Percentiles rank a stretch among this genome's conserved stretches.
Evolutionary conservation across 2,797 vertebrate species (phyloP).

Genomic region (Myotis findleyi): DNA sequence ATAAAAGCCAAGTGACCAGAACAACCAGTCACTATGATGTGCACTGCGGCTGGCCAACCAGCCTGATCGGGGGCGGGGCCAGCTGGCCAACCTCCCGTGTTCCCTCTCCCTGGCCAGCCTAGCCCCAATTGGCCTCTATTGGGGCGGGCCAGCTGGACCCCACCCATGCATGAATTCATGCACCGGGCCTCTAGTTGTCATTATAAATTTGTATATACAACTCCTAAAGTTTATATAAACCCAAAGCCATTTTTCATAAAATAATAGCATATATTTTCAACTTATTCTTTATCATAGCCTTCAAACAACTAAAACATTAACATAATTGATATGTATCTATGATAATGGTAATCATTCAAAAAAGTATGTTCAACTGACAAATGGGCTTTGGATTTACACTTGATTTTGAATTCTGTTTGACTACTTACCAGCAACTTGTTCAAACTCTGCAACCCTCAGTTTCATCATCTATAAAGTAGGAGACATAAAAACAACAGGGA

Average conservation of each 20-base stretch:
- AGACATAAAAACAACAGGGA: not conserved
- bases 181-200: not conserved
- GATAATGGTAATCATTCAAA: not conserved
- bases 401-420: not conserved
- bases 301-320: slow-evolving; percentile 1
- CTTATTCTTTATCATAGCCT: not conserved
- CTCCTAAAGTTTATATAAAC: not conserved
- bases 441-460: not conserved
- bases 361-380: slow-evolving; percentile 11
- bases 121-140: too few species aligned
- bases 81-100: too few species aligned
- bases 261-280: not conserved
- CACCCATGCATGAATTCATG: too few species aligned
- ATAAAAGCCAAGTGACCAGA: too few species aligned
- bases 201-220: not conserved
- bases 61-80: too few species aligned
- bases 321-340: not conserved
- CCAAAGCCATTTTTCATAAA: slow-evolving; percentile 7
- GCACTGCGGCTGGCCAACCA: too few species aligned
- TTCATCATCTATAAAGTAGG: slow-evolving; percentile 23
- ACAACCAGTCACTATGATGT: too few species aligned
- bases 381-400: not conserved
- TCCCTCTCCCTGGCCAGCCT: too few species aligned
- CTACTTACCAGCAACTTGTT: slow-evolving; percentile 37
- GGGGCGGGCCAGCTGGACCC: too few species aligned